Evolutionary conservation across 1,140 invertebrate genomes (phyloP), one percentile per base, ranked within the genome.

Genomic region (Heterodera carotae): DNA sequence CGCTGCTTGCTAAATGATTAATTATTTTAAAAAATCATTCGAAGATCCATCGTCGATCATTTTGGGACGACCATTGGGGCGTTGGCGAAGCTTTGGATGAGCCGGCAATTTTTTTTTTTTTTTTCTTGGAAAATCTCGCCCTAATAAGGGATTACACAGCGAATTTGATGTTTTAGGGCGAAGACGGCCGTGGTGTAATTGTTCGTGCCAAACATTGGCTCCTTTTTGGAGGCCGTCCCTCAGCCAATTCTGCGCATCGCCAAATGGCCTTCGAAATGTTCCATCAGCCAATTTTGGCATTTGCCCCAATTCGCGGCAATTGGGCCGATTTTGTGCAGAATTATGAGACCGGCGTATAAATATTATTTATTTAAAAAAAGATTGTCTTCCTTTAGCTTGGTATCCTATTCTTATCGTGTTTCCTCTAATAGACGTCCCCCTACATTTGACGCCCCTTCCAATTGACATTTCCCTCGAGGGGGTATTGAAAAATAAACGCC

Each of bases 71-170:
- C 89, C 92, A 92, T 1, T 94, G 59, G 29, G 96, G 96, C 7
- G 95, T 98, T 0, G 92, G 90, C 0, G 96, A 99, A 90, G 91
- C 95, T 0, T 88, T 99, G 0, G 94, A 97, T 86, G 96, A 99
- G 89, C 91, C 90, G 2, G 72, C 39, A 62, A 34, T 39, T 27
- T 31, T 22, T 12, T 18, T 66, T 12, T 4, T 27, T 34, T 31
- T 33, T 62, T 8, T 8, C 8, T 25, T 6, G 5, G n/a, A 6
- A 62, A 29, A 27, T 66, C 31, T 18, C n/a, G 12, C 27, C 12
- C 12, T 43, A 43, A 43, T 43, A 8, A 43, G 39, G 6, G 39
- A 43, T n/a, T n/a, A n/a, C n/a, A 43, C 6, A 43, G 39, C 39
- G 39, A 29, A 4, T 66, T 22, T 18, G 15, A 15, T 22, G 25